A percentile compares a stretch with the other conserved stretches of the same genome.
Conservation (phyloP, 1,140 invertebrate species). For the Anastatus disparis region DNA sequence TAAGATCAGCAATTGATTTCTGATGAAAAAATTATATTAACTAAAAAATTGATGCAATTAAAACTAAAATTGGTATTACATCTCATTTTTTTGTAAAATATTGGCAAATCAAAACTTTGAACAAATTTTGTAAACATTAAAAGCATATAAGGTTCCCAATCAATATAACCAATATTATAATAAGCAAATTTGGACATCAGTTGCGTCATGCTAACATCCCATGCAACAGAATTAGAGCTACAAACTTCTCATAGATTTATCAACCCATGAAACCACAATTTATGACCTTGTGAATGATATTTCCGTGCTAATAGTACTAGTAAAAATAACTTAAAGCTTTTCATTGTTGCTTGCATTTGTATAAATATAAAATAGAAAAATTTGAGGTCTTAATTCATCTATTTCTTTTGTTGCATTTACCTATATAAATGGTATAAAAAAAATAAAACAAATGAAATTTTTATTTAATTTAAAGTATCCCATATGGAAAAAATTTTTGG, state of each 20-base stretch:
- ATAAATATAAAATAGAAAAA: conserved; percentile 76
- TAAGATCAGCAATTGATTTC: too few species aligned
- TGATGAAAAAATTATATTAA: not conserved
- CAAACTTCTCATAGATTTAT: conserved; percentile 82
- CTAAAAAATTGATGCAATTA: conserved; percentile 32
- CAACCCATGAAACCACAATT: conserved; percentile 88
- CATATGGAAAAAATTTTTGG: too few species aligned
- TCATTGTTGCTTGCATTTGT: conserved; percentile 72
- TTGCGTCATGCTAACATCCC: conserved; percentile 78
- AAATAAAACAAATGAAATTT: too few species aligned
- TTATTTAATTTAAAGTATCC: too few species aligned
- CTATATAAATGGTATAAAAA: conserved; percentile 46
- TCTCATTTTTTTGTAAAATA: conserved; percentile 75
- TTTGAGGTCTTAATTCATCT: conserved; percentile 80
- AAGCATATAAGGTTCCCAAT: conserved; percentile 87
- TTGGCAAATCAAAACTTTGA: conserved; percentile 81
- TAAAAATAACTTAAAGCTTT: conserved; percentile 79
- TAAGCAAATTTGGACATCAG: conserved; percentile 79
- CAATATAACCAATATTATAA: conserved; percentile 84
- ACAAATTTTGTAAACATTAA: conserved; percentile 85
- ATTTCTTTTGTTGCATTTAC: conserved; percentile 85
- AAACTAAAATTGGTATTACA: conserved; percentile 52
- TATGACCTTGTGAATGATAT: conserved; percentile 73
- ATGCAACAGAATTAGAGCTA: conserved; percentile 73
- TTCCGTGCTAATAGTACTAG: conserved; percentile 76